These are phyloP conservation scores for Arrhopalites spinosus DNA, from an alignment of 2,888 invertebrate species.

Conservation along the genomic window DNA sequence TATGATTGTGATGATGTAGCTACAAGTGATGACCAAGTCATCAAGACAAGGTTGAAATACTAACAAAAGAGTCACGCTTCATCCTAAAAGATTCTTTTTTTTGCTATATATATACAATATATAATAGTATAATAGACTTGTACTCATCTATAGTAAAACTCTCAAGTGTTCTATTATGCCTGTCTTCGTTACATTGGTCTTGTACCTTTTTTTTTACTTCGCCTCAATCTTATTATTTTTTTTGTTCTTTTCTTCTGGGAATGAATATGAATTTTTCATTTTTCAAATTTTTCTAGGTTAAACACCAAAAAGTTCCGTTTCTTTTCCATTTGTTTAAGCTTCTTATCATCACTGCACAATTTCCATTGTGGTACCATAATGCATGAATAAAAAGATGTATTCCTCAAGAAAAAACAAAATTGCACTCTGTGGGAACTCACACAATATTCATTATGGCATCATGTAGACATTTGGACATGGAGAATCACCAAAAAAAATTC, in stretches of 20 bases:
- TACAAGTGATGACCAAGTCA: no score
- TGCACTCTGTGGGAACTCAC: neutral
- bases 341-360: neutral
- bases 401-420: neutral
- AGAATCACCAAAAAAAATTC: no score
- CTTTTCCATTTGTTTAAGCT: slow-evolving; percentile 4
- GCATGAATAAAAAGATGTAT: neutral
- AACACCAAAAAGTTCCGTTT: slow-evolving; percentile 10
- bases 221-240: neutral
- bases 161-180: no score
- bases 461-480: no score
- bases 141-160: no score
- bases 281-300: slow-evolving; percentile 26
- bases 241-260: neutral
- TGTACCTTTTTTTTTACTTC: neutral
- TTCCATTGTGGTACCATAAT: neutral
- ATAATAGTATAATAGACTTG: no score
- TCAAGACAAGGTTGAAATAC: neutral
- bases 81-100: neutral
- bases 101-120: neutral
- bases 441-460: no score
- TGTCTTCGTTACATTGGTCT: neutral
- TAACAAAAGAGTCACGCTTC: slow-evolving; percentile 23
- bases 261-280: slow-evolving; percentile 25
- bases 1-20: neutral